A percentile compares a stretch with the other conserved stretches of the same genome.
Evolutionary conservation across 92 coral and sea anemone species (phyloP).

Genomic region (Blastomussa wellsi): DNA sequence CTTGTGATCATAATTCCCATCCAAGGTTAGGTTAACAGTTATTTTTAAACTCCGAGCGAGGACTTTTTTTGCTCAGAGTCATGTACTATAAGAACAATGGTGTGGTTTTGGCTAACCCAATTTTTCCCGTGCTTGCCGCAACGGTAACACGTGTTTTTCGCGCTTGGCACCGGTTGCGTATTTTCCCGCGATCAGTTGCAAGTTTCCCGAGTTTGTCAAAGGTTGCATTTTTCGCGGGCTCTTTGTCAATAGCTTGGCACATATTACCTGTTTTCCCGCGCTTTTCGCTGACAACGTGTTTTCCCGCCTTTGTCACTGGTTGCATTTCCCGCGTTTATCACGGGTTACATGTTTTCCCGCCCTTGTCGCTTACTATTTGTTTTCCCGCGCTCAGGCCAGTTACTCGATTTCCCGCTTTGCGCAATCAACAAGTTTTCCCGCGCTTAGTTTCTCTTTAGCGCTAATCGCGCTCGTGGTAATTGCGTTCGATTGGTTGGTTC

Average conservation of each 20-base stretch:
- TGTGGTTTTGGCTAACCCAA: neutral
- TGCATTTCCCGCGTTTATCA: neutral
- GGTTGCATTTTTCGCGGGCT: neutral
- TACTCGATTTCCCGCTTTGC: neutral
- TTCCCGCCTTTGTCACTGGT: neutral
- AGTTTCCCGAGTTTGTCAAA: neutral
- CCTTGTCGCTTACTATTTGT: neutral
- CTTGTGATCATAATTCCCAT: constrained; percentile 84
- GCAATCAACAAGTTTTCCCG: neutral
- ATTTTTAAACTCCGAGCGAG: neutral
- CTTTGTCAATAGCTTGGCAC: neutral
- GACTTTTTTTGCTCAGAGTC: neutral
- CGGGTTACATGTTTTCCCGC: neutral
- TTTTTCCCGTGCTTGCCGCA: neutral
- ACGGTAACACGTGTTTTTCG: neutral
- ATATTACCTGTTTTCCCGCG: neutral
- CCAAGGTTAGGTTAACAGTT: constrained; percentile 61
- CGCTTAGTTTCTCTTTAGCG: neutral
- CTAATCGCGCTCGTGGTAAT: neutral
- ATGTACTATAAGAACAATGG: neutral
- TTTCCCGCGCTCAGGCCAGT: neutral
- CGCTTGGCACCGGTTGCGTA: neutral
- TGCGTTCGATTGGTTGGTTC: neutral
- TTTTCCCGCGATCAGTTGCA: neutral
- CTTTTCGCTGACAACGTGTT: neutral